These are phyloP conservation scores for Pristionchus maxplancki DNA, from an alignment of 2,888 invertebrate genomes.

Conservation along the genomic window DNA sequence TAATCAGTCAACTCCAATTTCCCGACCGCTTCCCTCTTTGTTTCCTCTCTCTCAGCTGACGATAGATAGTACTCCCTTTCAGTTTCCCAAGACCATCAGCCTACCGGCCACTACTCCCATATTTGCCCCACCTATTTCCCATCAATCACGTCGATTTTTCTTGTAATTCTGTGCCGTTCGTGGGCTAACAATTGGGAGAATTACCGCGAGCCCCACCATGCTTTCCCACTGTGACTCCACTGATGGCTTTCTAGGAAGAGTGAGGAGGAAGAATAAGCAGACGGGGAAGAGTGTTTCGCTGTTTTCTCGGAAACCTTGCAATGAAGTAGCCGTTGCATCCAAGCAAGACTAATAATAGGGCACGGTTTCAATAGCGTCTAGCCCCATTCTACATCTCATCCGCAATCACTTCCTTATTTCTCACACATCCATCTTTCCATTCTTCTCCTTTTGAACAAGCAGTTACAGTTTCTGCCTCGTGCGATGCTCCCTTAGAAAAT, in stretches of 20 bases:
- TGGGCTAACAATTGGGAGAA: neutral
- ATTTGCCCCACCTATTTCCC: neutral
- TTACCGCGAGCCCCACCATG: neutral
- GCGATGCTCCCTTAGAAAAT: neutral
- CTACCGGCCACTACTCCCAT: neutral
- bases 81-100: neutral
- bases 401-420: neutral
- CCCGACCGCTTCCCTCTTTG: constrained; percentile 28
- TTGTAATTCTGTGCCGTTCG: neutral
- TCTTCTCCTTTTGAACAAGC: neutral
- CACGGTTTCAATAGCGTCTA: neutral
- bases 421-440: neutral
- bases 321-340: neutral
- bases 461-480: neutral
- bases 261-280: constrained; percentile 4
- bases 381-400: neutral
- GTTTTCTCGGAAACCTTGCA: neutral
- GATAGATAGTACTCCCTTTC: neutral
- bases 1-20: constrained; percentile 46
- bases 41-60: constrained; percentile 13
- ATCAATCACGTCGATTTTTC: too few relatives aligned
- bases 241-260: neutral
- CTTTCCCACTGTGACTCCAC: neutral
- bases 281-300: neutral
- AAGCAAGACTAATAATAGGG: neutral